Conservation (phyloP, 2,888 invertebrate genomes). For the Amphipoea lucens region DNA sequence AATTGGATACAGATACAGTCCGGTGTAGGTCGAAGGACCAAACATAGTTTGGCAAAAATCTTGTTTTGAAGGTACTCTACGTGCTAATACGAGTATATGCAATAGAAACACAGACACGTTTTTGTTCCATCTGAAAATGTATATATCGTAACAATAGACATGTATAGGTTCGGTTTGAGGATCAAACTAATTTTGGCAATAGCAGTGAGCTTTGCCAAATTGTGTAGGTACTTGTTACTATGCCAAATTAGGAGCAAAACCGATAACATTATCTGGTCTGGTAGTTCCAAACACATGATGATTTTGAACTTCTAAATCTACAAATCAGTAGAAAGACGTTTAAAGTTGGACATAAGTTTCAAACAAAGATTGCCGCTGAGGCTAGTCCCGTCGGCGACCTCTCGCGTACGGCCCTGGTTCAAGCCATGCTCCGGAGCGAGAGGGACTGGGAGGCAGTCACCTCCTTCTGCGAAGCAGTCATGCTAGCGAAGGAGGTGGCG, state of each 20-base stretch:
- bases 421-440: no score
- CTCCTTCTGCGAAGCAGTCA: no score
- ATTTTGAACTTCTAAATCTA: background rate
- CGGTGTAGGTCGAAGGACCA: background rate
- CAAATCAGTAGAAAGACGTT: background rate
- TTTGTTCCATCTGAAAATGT: background rate
- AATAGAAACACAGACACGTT: background rate
- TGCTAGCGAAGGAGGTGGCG: no score
- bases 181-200: conserved; percentile 36
- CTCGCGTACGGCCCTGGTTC: no score
- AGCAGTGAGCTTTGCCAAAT: conserved; percentile 44
- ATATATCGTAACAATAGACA: background rate
- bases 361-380: background rate
- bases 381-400: background rate
- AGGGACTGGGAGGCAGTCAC: no score
- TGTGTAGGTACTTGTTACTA: conserved; percentile 39
- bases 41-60: background rate
- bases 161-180: conserved; percentile 28
- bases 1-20: background rate
- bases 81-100: background rate
- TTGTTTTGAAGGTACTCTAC: background rate
- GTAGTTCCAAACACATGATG: background rate
- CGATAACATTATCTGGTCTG: conserved; percentile 29
- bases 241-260: conserved; percentile 48
- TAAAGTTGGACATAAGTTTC: background rate